Evolutionary conservation across 2,797 vertebrate species (phyloP), one percentile per base, ranked within the genome.

Genomic region (Natrix natrix): DNA sequence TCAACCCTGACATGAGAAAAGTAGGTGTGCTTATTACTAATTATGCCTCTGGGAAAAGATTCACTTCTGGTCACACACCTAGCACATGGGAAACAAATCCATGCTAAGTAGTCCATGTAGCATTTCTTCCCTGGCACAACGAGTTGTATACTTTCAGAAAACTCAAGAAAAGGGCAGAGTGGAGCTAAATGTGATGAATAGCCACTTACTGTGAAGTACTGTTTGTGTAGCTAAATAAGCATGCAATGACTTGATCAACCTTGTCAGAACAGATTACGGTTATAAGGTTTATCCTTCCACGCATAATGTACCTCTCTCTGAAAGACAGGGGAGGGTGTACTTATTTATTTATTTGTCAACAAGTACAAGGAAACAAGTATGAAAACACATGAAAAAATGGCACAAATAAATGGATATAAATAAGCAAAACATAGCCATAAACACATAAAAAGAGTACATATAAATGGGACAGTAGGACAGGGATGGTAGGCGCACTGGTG

Each of bases 21-120:
- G 90, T 0, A 1, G 94, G 92, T n/a, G 93, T 74, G 88, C 57
- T 0, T 8, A 92, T 20, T 90, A 48, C 52, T 91, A 94, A 96
- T 94, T 93, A 91, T 91, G 95, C 22, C 93, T 94, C 87, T 91
- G 7, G 93, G 91, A 93, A 94, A 93, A 92, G 74, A 91, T 86
- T 37, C 63, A 78, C 57, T 32, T 87, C 92, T 93, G 26, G 78
- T 56, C 63, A 88, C 61, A 0, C 0, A 7, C 54, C 92, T 17
- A 92, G 59, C 90, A 87, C 90, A 86, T 0, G 10, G 91, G 91
- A 93, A 93, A 91, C 86, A 91, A 93, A 93, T 13, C 92, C 92
- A 28, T 74, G 57, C 94, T 91, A 2, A 0, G 0, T 55, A 1
- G 0, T 28, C 93, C 14, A 1, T 93, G 12, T 32, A 94, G 95